Percentiles rank a stretch among this genome's conserved stretches.
These are phyloP conservation scores for Acestrorhynchus altus DNA, from an alignment of 2,797 vertebrate genomes.

Conservation along the genomic window DNA sequence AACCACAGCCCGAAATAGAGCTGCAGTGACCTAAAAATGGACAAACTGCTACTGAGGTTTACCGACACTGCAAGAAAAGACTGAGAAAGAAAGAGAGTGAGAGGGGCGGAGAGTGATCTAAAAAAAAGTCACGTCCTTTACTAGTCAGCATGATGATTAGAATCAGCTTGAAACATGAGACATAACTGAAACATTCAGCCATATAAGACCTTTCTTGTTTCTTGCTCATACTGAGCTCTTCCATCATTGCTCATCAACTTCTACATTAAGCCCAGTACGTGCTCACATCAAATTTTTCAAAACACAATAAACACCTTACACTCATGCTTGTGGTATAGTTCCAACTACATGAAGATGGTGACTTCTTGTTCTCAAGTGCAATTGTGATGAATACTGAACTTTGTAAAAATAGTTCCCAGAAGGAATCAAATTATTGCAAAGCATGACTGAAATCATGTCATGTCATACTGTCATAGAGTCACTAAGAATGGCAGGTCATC, in stretches of 20 bases:
- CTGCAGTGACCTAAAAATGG: conserved; percentile 55
- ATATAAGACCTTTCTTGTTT: conserved; percentile 12
- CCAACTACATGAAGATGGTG: too few relatives aligned
- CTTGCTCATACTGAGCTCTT: neutral
- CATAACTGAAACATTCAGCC: neutral
- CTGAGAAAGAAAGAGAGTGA: neutral
- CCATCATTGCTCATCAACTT: neutral
- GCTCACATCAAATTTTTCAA: neutral
- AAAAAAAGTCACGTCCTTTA: conserved; percentile 54
- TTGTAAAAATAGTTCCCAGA: too few relatives aligned
- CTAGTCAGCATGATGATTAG: conserved; percentile 23
- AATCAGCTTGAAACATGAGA: conserved; percentile 3
- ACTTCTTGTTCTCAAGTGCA: too few relatives aligned
- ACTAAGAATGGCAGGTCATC: too few relatives aligned
- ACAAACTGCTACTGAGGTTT: conserved; percentile 56
- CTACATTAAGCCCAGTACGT: neutral
- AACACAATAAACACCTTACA: too few relatives aligned
- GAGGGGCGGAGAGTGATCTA: conserved; percentile 20
- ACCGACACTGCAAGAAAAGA: conserved; percentile 35
- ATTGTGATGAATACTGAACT: too few relatives aligned
- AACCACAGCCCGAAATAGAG: conserved; percentile 61
- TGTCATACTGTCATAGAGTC: too few relatives aligned
- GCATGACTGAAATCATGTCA: too few relatives aligned
- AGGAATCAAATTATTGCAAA: too few relatives aligned
- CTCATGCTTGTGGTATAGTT: too few relatives aligned